A percentile compares a stretch with the other conserved stretches of the same genome.
These are phyloP conservation scores for Magallana nippona DNA, from an alignment of 2,888 invertebrate species.

Conservation along the genomic window DNA sequence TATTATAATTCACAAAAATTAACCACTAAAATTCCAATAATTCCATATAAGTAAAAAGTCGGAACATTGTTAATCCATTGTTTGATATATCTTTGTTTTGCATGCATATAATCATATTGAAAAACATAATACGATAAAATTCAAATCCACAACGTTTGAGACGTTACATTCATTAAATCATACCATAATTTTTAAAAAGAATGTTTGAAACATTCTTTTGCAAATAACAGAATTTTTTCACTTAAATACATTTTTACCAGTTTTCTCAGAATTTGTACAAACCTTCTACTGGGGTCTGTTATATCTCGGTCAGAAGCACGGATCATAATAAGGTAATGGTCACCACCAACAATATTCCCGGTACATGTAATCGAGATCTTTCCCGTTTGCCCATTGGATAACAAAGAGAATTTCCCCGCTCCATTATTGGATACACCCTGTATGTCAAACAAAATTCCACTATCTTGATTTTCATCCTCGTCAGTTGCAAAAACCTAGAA, in stretches of 20 bases:
- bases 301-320: slow-evolving; percentile 47
- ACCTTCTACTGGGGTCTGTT: neutral
- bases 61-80: too few species aligned
- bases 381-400: neutral
- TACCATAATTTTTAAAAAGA: too few species aligned
- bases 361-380: slow-evolving; percentile 28
- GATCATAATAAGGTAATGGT: slow-evolving; percentile 44
- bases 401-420: slow-evolving; percentile 36
- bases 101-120: too few species aligned
- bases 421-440: slow-evolving; percentile 44
- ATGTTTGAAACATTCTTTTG: too few species aligned
- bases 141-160: too few species aligned
- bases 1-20: too few species aligned
- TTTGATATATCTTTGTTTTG: too few species aligned
- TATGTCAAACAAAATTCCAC: slow-evolving; percentile 53
- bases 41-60: too few species aligned
- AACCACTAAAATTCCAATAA: too few species aligned
- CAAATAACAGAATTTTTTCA: neutral
- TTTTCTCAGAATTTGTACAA: neutral
- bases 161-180: too few species aligned
- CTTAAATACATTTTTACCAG: neutral
- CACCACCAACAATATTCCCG: slow-evolving; percentile 37
- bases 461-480: slow-evolving; percentile 54
- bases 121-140: too few species aligned
- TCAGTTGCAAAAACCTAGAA: slow-evolving; percentile 58